Evolutionary conservation across 2,888 invertebrate genomes (phyloP), one percentile per base, ranked within the genome.

Genomic region (Eupeodes latifasciatus): DNA sequence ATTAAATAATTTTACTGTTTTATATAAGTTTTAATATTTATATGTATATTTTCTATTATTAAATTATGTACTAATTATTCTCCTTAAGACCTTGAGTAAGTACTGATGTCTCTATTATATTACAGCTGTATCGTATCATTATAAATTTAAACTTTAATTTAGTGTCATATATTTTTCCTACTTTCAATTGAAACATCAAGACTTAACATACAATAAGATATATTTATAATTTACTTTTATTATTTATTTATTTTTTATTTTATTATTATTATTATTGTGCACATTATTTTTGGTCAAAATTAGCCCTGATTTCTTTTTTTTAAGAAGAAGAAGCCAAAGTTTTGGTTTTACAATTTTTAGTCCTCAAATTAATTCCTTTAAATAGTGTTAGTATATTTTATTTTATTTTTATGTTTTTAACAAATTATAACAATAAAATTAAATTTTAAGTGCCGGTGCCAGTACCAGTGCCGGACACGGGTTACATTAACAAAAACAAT

Each of bases 1-100:
- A 66, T 49, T 62, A 62, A 72, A 71, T 74, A 72, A 44, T 64
- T 57, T 78, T 64, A 57, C 57, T 57, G 12, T 44, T 40, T 62
- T 49, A 44, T 47, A 71, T 62, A 12, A 78, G 53, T 27, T 19
- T 9, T 59, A n/a, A 34, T 44, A 44, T 66, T 14, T 66, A 19
- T 53, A 34, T 57, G 5, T 66, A 27, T 47, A 47, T 59, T 51
- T 72, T 16, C 19, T 19, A 44, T 47, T 61, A 34, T 62, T 77
- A 14, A 69, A 62, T 34, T 79, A 55, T 67, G 14, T 44, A 36
- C 10, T 47, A 12, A 11, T n/a, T 0, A 11, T 61, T 40, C 16
- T 62, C 40, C 11, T 62, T 40, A 11, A 62, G 12, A 62, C 16
- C 11, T 16, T 40, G 40, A 34, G 16, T 27, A 57, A 36, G 40